Conservation (phyloP, 2,797 vertebrate species). For the Eulemur albifrons region DNA sequence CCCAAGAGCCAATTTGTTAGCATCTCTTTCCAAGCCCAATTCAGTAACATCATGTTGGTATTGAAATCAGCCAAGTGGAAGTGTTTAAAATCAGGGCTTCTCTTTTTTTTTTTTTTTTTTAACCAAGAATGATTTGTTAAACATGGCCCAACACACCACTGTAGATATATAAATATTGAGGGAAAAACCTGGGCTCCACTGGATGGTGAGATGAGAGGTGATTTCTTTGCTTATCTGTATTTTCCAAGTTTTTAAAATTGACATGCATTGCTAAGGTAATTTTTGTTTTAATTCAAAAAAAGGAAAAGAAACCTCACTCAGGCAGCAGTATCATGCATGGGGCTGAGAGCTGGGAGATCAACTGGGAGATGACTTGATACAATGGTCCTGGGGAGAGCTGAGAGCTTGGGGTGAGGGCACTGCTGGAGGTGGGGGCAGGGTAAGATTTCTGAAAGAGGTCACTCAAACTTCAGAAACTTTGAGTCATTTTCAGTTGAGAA, state of each 20-base stretch:
- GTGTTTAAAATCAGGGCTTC: constrained; percentile 33
- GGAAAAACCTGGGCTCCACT: not conserved
- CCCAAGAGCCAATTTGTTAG: constrained; percentile 14
- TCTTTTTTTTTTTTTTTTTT: not conserved
- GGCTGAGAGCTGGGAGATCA: not conserved
- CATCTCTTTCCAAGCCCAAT: constrained; percentile 38
- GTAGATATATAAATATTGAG: not conserved
- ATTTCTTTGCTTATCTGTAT: not conserved
- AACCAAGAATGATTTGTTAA: not conserved
- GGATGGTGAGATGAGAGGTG: not conserved
- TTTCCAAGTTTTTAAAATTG: constrained; percentile 9
- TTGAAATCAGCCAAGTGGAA: constrained; percentile 30
- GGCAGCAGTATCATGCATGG: not conserved
- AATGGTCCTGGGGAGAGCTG: not conserved
- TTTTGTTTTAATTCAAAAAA: not conserved
- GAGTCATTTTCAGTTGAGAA: not conserved
- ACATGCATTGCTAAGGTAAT: not conserved
- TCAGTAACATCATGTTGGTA: not conserved
- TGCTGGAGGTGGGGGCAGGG: not conserved
- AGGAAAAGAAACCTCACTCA: not conserved
- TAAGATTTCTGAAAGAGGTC: not conserved
- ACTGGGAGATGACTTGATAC: not conserved
- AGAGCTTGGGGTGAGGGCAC: not conserved
- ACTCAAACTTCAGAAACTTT: not conserved
- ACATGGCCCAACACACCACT: not conserved